Evolutionary conservation across 2,797 vertebrate species (phyloP).

Genomic region (Alectoris magna): DNA sequence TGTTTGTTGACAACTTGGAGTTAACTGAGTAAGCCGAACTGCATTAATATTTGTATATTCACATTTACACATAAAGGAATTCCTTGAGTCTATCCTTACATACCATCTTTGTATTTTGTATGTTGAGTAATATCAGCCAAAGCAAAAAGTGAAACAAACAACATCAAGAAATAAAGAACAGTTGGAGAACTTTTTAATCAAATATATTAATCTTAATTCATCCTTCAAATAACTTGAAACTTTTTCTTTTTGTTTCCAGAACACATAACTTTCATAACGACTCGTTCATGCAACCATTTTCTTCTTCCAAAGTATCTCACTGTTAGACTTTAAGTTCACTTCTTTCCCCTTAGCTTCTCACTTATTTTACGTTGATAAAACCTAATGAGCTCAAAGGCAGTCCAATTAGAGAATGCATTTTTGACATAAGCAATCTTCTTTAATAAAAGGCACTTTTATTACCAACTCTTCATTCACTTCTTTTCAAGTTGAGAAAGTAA

Average conservation of each 20-base stretch:
- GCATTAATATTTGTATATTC: background rate
- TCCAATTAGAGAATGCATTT: conserved; percentile 43
- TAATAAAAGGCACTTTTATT: conserved; percentile 44
- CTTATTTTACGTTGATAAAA: conserved; percentile 47
- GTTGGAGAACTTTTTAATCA: background rate
- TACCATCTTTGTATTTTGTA: background rate
- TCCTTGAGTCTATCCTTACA: background rate
- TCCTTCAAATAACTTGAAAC: background rate
- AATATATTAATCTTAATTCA: background rate
- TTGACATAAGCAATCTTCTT: conserved; percentile 52
- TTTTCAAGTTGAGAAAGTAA: conserved; percentile 2
- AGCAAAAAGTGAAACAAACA: background rate
- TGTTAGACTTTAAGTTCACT: background rate
- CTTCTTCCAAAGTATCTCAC: background rate
- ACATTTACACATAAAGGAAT: background rate
- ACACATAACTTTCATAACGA: background rate
- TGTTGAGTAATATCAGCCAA: background rate
- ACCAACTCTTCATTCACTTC: conserved; percentile 36
- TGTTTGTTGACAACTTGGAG: background rate
- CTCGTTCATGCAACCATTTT: background rate
- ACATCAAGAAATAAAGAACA: background rate
- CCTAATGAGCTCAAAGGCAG: conserved; percentile 47
- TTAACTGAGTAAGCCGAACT: background rate
- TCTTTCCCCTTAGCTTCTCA: background rate
- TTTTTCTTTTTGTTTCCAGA: background rate